Conservation (phyloP, 1,140 invertebrate species). For the Caerostris darwini region DNA sequence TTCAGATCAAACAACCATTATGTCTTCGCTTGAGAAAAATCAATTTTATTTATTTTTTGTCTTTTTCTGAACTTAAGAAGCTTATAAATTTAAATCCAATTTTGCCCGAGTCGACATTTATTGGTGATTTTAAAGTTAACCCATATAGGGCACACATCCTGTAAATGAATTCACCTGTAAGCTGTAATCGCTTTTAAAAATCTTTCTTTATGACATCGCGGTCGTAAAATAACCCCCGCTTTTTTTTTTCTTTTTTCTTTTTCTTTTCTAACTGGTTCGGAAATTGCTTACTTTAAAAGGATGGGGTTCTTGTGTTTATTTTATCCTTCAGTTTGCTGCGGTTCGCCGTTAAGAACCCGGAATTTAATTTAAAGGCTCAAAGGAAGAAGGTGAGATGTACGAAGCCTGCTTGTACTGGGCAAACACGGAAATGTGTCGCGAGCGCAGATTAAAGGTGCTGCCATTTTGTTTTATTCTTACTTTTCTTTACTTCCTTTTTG, state of each 20-base stretch:
- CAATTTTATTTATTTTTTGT: too few relatives aligned
- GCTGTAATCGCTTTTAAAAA: constrained; percentile 28
- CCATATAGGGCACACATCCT: background rate
- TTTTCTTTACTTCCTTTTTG: background rate
- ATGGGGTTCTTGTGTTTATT: constrained; percentile 1
- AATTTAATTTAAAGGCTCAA: constrained; percentile 29
- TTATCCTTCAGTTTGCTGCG: constrained; percentile 3
- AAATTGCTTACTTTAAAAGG: constrained; percentile 40
- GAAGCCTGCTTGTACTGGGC: background rate
- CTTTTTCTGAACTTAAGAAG: background rate
- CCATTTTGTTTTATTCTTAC: background rate
- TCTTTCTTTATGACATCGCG: constrained; percentile 25
- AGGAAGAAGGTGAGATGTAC: background rate
- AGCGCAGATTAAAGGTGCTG: constrained; percentile 2
- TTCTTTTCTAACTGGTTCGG: background rate
- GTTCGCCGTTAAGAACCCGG: constrained; percentile 9
- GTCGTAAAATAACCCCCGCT: background rate
- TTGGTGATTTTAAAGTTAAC: constrained; percentile 37
- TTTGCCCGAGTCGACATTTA: constrained; percentile 13
- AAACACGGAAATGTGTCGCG: constrained; percentile 31
- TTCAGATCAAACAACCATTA: too few relatives aligned
- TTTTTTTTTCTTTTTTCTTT: background rate
- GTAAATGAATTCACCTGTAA: background rate
- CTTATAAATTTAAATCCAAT: constrained; percentile 43
- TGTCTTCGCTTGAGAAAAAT: too few relatives aligned